phyloP scores from a whole-genome alignment of 2,113 vertebrate genomes.

The Gallinago undulata region DNA sequence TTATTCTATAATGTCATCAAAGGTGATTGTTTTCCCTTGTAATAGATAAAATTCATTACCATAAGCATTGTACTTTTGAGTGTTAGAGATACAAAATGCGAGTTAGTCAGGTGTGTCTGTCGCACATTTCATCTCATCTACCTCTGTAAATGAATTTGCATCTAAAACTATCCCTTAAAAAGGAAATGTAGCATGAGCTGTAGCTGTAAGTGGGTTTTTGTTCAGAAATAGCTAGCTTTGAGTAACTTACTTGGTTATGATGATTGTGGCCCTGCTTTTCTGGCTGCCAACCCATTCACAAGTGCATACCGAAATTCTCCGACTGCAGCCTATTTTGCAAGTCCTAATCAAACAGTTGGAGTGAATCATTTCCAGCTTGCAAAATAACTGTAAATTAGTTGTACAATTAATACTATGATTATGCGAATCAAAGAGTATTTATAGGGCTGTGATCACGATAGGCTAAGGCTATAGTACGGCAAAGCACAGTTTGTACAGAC shows the following conservation, averaged over 20 bases:
- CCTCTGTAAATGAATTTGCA: constrained; percentile 68
- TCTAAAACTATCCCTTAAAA: constrained; percentile 68
- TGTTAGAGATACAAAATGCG: constrained; percentile 70
- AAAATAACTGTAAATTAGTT: background rate
- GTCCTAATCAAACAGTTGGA: background rate
- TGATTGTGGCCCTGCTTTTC: background rate
- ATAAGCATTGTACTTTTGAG: constrained; percentile 82
- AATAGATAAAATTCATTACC: constrained; percentile 87
- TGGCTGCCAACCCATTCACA: background rate
- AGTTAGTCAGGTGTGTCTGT: constrained; percentile 78
- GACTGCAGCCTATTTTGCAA: background rate
- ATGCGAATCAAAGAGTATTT: background rate
- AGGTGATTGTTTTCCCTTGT: constrained; percentile 84
- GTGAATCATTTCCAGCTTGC: background rate
- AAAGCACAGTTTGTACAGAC: background rate
- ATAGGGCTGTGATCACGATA: background rate
- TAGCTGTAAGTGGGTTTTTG: background rate
- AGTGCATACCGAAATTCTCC: background rate
- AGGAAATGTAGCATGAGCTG: constrained; percentile 50
- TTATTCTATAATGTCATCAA: constrained; percentile 92
- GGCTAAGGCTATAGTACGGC: background rate
- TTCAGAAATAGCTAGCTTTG: constrained; percentile 51
- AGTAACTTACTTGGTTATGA: background rate
- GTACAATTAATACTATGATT: background rate
- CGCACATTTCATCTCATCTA: constrained; percentile 59